These are phyloP conservation scores for Erebia aethiops DNA, from an alignment of 2,888 invertebrate genomes.

Conservation along the genomic window DNA sequence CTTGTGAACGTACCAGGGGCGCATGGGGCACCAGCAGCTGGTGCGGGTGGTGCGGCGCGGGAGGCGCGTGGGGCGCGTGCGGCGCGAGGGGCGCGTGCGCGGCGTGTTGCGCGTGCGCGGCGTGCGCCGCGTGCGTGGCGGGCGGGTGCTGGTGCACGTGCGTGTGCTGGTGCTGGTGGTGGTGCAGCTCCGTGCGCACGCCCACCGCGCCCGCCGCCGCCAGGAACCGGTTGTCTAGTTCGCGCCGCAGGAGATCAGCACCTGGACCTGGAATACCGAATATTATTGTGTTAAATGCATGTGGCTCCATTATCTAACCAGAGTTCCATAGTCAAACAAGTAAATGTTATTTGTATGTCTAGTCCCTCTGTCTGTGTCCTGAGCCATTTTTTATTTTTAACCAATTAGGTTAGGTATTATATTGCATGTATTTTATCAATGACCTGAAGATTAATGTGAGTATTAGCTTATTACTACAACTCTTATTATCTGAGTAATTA, in stretches of 20 bases:
- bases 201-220: slow-evolving; percentile 89
- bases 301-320: too few relatives aligned
- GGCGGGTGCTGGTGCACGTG: slow-evolving; percentile 94
- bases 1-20: slow-evolving; percentile 82
- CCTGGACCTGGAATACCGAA: slow-evolving; percentile 67
- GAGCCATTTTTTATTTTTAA: too few relatives aligned
- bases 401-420: too few relatives aligned
- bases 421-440: too few relatives aligned
- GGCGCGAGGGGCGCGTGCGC: slow-evolving; percentile 89
- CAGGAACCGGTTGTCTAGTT: slow-evolving; percentile 94
- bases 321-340: too few relatives aligned
- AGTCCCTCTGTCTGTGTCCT: too few relatives aligned
- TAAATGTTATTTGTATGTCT: too few relatives aligned
- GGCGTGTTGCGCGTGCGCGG: slow-evolving; percentile 85
- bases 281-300: not conserved
- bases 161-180: slow-evolving; percentile 96
- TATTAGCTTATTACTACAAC: too few relatives aligned
- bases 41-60: slow-evolving; percentile 58
- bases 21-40: slow-evolving; percentile 59
- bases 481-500: too few relatives aligned
- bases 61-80: slow-evolving; percentile 48
- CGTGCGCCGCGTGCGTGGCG: slow-evolving; percentile 86
- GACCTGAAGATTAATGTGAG: too few relatives aligned
- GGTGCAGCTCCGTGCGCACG: slow-evolving; percentile 94
- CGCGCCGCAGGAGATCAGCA: slow-evolving; percentile 93